phyloP scores from a whole-genome alignment of 1,140 invertebrate species.

The Chymomyza costata region DNA sequence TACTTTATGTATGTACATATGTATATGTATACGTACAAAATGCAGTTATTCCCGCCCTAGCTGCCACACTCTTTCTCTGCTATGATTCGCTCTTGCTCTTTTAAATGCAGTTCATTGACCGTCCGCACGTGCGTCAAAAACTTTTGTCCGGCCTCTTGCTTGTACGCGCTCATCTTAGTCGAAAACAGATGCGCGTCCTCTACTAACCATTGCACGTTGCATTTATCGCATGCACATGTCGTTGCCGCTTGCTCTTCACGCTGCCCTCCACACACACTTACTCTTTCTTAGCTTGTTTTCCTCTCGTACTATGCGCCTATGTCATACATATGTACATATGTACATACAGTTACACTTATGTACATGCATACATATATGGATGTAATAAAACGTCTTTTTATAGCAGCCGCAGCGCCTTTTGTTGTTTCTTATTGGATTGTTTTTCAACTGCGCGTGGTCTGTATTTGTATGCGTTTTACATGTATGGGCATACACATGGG shows the following conservation, averaged over 20 bases:
- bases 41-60: not conserved
- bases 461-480: constrained; percentile 21
- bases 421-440: constrained; percentile 38
- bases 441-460: constrained; percentile 58
- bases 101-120: constrained; percentile 61
- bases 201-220: constrained; percentile 44
- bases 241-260: constrained; percentile 13
- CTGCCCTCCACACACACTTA: constrained; percentile 6
- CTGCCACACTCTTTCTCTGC: not conserved
- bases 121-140: constrained; percentile 61
- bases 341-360: constrained; percentile 25
- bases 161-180: constrained; percentile 19
- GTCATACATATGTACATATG: constrained; percentile 22
- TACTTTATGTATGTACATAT: no score
- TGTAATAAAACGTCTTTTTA: constrained; percentile 32
- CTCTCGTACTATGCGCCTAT: constrained; percentile 14
- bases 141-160: constrained; percentile 54
- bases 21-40: no score
- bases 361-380: not conserved
- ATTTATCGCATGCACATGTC: constrained; percentile 68
- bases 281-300: constrained; percentile 12
- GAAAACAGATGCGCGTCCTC: constrained; percentile 54
- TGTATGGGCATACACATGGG: constrained; percentile 1
- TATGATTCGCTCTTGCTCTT: constrained; percentile 6
- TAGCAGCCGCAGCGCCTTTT: constrained; percentile 31